Evolutionary conservation across 2,797 vertebrate genomes (phyloP), one percentile per base, ranked within the genome.

Genomic region (Rhodeus uyekii): DNA sequence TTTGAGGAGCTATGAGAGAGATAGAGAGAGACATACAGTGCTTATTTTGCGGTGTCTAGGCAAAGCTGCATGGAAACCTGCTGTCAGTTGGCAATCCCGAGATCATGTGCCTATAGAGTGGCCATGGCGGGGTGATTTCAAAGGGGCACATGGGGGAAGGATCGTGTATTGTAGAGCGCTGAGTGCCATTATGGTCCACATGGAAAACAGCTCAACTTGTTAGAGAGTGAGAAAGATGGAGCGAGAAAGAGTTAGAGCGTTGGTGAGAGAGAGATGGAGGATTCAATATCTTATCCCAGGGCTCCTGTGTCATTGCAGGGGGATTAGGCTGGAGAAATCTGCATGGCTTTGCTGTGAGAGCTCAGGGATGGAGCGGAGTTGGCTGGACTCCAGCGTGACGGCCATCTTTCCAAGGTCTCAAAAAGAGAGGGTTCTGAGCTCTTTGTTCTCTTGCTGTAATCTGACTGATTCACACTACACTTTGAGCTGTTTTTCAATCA

Each of bases 141-240:
- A 85, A 81, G 87, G 87, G 89, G 89, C 89, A 87, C 91, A 91
- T 90, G 86, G 75, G n/a, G 88, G 90, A 91, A 93, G 91, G 71
- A 78, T 84, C 76, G 88, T 91, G 89, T 88, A 88, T 88, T 90
- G 90, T 89, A 88, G 90, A 91, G 90, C 86, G 89, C 89, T 69
- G 88, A 90, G 92, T 90, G 90, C 90, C 90, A 91, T 92, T 86
- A 90, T 65, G 86, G 84, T 89, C 91, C 88, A 84, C 90, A 88
- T 92, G 92, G 92, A 92, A 92, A 92, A 87, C 88, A 91, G 90
- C 88, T 93, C 91, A 90, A 92, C 89, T 90, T 86, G 88, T 92
- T 91, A 89, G 89, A 89, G 86, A 90, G 86, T 81, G 87, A 85
- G 89, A 88, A 82, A 88, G 79, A 72, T 63, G 27, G 72, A 63